Conservation (phyloP, 2,888 invertebrate species). For the Caradrina clavipalpis region DNA sequence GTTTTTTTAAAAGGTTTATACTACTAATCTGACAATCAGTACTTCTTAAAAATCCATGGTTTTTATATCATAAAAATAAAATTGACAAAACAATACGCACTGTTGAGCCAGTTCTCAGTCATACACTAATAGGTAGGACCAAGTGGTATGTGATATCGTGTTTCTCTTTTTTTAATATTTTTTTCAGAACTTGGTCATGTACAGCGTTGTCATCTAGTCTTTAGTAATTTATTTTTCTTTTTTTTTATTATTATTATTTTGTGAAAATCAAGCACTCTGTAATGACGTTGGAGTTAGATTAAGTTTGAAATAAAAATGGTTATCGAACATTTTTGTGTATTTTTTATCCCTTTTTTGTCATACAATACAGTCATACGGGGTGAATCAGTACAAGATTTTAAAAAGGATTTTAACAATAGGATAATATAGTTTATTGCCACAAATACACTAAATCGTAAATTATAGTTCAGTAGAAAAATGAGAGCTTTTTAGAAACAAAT, state of each 20-base stretch:
- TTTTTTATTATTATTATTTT: slow-evolving; percentile 65
- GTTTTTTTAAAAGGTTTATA: too few species aligned
- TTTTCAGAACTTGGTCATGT: slow-evolving; percentile 77
- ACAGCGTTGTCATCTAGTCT: slow-evolving; percentile 87
- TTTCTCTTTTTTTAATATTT: slow-evolving; percentile 61
- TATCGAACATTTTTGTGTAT: slow-evolving; percentile 72
- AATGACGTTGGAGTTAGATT: slow-evolving; percentile 84
- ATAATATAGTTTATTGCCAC: too few species aligned
- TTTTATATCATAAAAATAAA: too few species aligned
- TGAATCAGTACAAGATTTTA: too few species aligned
- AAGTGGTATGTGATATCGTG: slow-evolving; percentile 74
- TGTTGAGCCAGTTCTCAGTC: slow-evolving; percentile 47
- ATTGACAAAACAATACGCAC: too few species aligned
- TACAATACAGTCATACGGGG: too few species aligned
- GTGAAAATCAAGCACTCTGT: slow-evolving; percentile 74
- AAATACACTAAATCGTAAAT: too few species aligned
- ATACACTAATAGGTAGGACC: slow-evolving; percentile 60
- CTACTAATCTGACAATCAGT: too few species aligned
- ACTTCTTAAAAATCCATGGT: too few species aligned
- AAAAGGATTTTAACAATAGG: too few species aligned
- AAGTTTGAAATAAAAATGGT: slow-evolving; percentile 88
- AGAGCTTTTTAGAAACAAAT: too few species aligned
- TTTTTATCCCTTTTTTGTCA: slow-evolving; percentile 41
- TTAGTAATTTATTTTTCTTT: slow-evolving; percentile 85
- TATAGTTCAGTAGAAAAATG: too few species aligned